Evolutionary conservation across 2,113 vertebrate genomes (phyloP), one percentile per base, ranked within the genome.

Genomic region (Emydocephalus ijimae): DNA sequence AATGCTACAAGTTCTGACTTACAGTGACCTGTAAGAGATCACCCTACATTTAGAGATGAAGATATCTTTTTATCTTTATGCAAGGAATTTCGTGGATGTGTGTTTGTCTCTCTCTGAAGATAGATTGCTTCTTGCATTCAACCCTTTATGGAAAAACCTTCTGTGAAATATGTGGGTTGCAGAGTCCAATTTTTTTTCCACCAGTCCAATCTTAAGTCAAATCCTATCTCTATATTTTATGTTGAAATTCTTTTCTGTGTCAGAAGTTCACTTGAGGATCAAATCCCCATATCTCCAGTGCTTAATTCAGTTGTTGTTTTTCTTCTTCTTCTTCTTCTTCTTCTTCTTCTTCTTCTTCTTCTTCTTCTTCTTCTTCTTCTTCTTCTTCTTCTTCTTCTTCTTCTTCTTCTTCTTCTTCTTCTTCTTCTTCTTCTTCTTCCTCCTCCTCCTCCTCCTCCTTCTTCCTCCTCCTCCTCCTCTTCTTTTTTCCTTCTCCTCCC

Each of bases 111-210:
- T 39, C 9, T 45, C 52, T 39, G 87, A 4, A 20, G 52, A 55
- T 18, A 18, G 10, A 48, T 20, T 43, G 69, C 4, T 8, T 3
- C 92, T 5, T 52, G 54, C 45, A 50, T 21, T 39, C 20, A 94
- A 50, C 39, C 81, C 91, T 23, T 59, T 48, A 0, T 0, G 93
- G 4, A 2, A 94, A 43, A 64, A 55, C 91, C 87, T 93, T 96
- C 94, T 91, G 69, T 50, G 89, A 88, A 91, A 85, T 59, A 91
- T 61, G 10, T 21, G 2, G 45, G 91, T 39, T 94, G 89, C 93
- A 91, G 93, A 95, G 93, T 88, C 48, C 88, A 93, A 89, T 74
- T 89, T 81, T 93, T 95, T 56, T 5, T 12, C 93, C 94, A 93
- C 88, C 74, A 3, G n/a, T 52, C 57, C 56, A 52, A 54, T 54